phyloP scores from a whole-genome alignment of 2,888 invertebrate species.

The Drosophila lacicola region DNA sequence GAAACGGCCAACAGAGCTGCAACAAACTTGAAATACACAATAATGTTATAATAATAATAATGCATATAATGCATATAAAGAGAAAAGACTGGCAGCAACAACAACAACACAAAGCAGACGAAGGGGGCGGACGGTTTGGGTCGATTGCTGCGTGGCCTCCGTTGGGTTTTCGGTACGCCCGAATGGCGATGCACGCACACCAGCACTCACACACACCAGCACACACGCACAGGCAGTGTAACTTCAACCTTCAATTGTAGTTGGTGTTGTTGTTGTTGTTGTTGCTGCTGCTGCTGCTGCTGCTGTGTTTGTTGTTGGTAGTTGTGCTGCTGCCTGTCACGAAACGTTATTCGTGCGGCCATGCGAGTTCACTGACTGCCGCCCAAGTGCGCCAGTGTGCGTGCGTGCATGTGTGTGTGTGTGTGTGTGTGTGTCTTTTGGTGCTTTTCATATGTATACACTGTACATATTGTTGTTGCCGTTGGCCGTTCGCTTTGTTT shows the following conservation, averaged over 20 bases:
- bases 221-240: constrained; percentile 65
- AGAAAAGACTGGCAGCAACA: constrained; percentile 47
- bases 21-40: constrained; percentile 52
- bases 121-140: constrained; percentile 50
- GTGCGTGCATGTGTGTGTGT: constrained; percentile 14
- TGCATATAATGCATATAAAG: constrained; percentile 46
- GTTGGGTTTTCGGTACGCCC: constrained; percentile 76
- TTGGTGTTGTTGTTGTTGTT: constrained; percentile 44
- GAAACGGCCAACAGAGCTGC: constrained; percentile 39
- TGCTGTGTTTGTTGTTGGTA: constrained; percentile 36
- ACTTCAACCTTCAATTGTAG: constrained; percentile 78
- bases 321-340: constrained; percentile 68
- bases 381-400: constrained; percentile 54
- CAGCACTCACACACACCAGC: constrained; percentile 32
- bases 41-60: constrained; percentile 58
- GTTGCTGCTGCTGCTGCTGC: constrained; percentile 1
- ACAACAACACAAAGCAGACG: constrained; percentile 1
- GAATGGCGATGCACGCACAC: constrained; percentile 80
- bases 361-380: constrained; percentile 82
- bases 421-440: constrained; percentile 51
- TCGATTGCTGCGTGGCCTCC: constrained; percentile 78
- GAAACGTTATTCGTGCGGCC: constrained; percentile 83
- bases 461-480: constrained; percentile 52
- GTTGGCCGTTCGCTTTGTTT: constrained; percentile 72
- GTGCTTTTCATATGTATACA: constrained; percentile 69